Conservation (phyloP, 2,113 vertebrate genomes). For the Ochotona princeps region DNA sequence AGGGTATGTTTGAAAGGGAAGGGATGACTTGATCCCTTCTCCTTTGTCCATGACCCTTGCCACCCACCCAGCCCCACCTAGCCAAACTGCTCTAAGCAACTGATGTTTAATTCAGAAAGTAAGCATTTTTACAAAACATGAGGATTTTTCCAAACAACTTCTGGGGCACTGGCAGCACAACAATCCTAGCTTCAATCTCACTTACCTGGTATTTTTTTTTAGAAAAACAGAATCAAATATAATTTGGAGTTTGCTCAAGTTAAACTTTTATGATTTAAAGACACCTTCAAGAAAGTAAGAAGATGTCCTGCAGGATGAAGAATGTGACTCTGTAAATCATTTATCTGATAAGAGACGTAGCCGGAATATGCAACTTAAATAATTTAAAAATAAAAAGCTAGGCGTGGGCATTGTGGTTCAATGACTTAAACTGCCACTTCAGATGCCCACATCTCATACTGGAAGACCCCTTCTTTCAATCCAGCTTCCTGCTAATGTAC, state of each 20-base stretch:
- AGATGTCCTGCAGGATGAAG: not conserved
- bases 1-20: too few species aligned
- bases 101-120: not conserved
- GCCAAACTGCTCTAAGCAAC: not conserved
- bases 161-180: not conserved
- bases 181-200: not conserved
- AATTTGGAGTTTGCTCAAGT: not conserved
- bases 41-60: not conserved
- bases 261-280: not conserved
- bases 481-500: too few species aligned
- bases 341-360: not conserved
- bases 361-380: not conserved
- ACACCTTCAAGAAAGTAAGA: not conserved
- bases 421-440: too few species aligned
- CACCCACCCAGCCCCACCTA: too few species aligned
- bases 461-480: too few species aligned
- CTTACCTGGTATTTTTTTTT: conserved; percentile 7
- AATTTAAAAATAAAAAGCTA: not conserved
- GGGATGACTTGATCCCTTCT: too few species aligned
- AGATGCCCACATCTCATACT: too few species aligned
- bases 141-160: not conserved
- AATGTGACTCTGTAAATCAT: not conserved
- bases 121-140: not conserved
- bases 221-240: conserved; percentile 6
- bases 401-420: too few species aligned